phyloP scores from a whole-genome alignment of 2,797 vertebrate species.

The Coilia nasus region DNA sequence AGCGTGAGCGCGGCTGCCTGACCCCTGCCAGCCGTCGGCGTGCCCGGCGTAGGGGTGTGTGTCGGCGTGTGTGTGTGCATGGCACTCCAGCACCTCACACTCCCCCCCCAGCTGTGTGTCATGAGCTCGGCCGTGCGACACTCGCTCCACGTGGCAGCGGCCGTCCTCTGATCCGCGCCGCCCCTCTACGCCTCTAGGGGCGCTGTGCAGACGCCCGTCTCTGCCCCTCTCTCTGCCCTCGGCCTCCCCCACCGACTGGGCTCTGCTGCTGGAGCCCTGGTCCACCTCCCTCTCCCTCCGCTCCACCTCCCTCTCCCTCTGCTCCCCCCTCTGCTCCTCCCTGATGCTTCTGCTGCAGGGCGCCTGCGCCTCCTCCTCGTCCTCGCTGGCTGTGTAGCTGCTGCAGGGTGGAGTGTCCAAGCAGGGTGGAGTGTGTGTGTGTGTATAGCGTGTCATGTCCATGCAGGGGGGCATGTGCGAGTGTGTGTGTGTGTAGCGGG shows the following conservation, averaged over 20 bases:
- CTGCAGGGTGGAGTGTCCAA: not conserved
- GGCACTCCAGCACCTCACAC: no score
- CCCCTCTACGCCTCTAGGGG: not conserved
- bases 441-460: not conserved
- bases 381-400: slow-evolving; percentile 30
- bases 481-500: not conserved
- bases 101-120: not conserved
- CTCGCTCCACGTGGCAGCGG: not conserved
- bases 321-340: not conserved
- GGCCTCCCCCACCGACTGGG: not conserved
- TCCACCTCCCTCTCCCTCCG: not conserved
- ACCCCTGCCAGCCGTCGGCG: not conserved
- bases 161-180: not conserved
- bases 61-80: not conserved
- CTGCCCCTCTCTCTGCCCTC: not conserved
- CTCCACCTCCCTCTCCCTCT: slow-evolving; percentile 6
- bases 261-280: not conserved
- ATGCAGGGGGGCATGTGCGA: not conserved
- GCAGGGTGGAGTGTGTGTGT: not conserved
- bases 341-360: not conserved
- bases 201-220: not conserved
- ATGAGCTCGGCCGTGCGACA: not conserved
- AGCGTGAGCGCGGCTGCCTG: not conserved
- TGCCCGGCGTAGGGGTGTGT: not conserved
- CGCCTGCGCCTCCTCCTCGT: slow-evolving; percentile 15